Conservation (phyloP, 92 coral and sea anemone genomes). For the Epizoanthus rinbou region DNA sequence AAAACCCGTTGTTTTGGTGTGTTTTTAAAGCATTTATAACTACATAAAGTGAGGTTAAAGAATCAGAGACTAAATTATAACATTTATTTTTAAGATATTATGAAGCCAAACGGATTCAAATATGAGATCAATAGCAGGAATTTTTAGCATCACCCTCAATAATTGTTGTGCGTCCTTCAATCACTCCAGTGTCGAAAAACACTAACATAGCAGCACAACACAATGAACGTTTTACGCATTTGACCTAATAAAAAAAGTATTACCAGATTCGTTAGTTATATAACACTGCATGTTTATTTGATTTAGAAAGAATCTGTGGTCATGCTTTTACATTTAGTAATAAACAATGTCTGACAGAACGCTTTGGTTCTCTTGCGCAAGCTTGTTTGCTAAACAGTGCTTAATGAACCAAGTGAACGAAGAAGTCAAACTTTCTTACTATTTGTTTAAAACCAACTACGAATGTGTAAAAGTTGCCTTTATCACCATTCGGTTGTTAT, state of each 20-base stretch:
- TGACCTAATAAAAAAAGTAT: background rate
- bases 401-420: conserved; percentile 22
- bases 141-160: background rate
- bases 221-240: background rate
- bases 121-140: background rate
- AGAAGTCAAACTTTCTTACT: conserved; percentile 14
- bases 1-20: background rate
- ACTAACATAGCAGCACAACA: conserved; percentile 7
- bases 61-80: background rate
- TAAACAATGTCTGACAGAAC: conserved; percentile 5
- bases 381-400: conserved; percentile 34
- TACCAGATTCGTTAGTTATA: background rate
- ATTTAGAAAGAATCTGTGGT: conserved; percentile 11
- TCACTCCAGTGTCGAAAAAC: background rate
- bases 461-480: background rate
- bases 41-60: conserved; percentile 2
- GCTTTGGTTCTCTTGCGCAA: background rate
- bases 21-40: background rate
- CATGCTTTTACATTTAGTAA: background rate
- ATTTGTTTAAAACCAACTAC: background rate
- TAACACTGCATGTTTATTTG: conserved; percentile 15
- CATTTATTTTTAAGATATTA: background rate
- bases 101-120: conserved; percentile 3
- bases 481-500: too few relatives aligned
- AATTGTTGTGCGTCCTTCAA: background rate